Evolutionary conservation across 2,113 vertebrate species (phyloP), one percentile per base, ranked within the genome.

Genomic region (Proteles cristata): DNA sequence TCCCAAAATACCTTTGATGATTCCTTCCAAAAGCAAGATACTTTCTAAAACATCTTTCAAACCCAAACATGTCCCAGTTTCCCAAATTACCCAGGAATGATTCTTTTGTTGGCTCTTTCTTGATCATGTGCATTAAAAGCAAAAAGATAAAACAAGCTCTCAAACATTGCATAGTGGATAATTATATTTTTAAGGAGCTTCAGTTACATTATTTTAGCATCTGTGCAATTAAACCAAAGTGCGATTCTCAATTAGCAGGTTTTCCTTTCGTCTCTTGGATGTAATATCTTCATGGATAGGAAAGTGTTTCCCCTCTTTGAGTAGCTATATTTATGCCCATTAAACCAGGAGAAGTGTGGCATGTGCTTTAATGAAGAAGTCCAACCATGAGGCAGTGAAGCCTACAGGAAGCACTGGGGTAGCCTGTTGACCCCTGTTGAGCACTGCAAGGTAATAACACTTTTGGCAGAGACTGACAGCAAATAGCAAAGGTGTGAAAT

Each of bases 211-310:
- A 98, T 97, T 98, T 97, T 95, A 97, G 95, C 98, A 98, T 98
- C 97, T 97, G 96, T 94, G 96, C 98, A 98, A 98, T 98, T 98
- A 98, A 98, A 97, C 79, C 43, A 12, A 98, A 97, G 97, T 97
- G 55, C 58, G 23, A 96, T 92, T 77, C 35, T 96, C 11, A 97
- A 97, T 98, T 98, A 98, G 84, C 74, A 96, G 95, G 92, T 93
- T 43, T 3, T 96, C 98, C 96, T 95, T 98, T 92, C 61, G 8
- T 88, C 92, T 92, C 85, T 63, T 74, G 94, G 96, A 98, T 97
- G 91, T 89, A 98, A 98, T 98, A 97, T 97, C 93, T 97, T 97
- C 96, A 79, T 76, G 97, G 95, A 91, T 92, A 94, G 76, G 82
- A 96, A 95, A 55, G 61, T 93, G 96, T 96, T 25, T 88, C 93